phyloP scores from a whole-genome alignment of 2,797 vertebrate genomes.

The Pantherophis vulpinus region DNA sequence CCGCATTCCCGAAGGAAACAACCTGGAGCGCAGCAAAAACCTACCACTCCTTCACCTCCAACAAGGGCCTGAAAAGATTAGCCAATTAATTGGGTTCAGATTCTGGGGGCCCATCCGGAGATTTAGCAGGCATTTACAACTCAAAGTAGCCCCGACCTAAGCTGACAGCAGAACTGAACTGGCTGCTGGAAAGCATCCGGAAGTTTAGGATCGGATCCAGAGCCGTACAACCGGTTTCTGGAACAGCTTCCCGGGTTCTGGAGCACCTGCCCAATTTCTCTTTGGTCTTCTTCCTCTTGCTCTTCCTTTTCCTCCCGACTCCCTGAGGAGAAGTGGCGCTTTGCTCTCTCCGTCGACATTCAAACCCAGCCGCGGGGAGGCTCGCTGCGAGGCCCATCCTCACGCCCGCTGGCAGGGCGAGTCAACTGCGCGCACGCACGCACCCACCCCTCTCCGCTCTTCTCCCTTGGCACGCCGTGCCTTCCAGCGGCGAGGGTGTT shows the following conservation, averaged over 20 bases:
- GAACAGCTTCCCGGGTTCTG: neutral
- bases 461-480: neutral
- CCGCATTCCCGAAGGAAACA: neutral
- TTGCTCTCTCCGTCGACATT: constrained; percentile 76
- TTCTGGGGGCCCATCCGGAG: neutral
- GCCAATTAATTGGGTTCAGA: no score
- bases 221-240: neutral
- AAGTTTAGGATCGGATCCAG: neutral
- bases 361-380: constrained; percentile 71
- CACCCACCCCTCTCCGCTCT: neutral
- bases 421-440: neutral
- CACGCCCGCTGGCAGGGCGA: neutral
- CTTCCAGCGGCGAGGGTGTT: neutral
- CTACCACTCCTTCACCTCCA: constrained; percentile 25
- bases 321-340: constrained; percentile 70
- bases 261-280: neutral
- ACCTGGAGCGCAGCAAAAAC: neutral
- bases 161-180: neutral
- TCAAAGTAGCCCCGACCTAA: neutral
- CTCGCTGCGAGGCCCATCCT: neutral
- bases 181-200: neutral
- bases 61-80: neutral
- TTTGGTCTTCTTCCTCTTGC: neutral
- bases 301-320: neutral
- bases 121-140: no score